Conservation (phyloP, 2,113 vertebrate genomes). For the Centropristis striata region DNA sequence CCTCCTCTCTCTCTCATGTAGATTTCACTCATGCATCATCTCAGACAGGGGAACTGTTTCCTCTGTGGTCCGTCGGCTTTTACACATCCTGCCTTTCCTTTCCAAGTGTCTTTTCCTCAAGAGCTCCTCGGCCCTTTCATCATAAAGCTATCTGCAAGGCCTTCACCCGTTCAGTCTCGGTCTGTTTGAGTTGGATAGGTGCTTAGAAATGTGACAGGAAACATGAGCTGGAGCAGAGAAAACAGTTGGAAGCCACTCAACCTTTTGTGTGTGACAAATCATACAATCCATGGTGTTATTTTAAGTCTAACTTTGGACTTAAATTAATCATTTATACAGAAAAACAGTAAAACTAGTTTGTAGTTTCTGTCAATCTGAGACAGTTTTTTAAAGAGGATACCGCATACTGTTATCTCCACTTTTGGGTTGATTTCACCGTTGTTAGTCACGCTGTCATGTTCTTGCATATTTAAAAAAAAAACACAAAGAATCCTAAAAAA, state of each 20-base stretch:
- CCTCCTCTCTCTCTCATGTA: neutral
- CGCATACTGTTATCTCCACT: neutral
- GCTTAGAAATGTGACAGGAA: conserved; percentile 49
- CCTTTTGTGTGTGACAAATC: neutral
- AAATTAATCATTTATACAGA: neutral
- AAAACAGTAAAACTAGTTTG: neutral
- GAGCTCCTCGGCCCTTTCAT: conserved; percentile 17
- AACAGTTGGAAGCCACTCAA: conserved; percentile 15
- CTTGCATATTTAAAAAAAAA: neutral
- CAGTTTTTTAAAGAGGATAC: neutral
- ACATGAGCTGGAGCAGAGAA: neutral
- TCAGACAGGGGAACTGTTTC: conserved; percentile 49
- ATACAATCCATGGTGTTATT: neutral
- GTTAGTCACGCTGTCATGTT: neutral
- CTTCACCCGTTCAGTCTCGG: neutral
- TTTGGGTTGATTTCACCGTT: neutral
- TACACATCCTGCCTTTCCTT: conserved; percentile 62
- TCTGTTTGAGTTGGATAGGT: conserved; percentile 58
- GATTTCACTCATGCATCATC: conserved; percentile 21
- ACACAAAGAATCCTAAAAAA: neutral
- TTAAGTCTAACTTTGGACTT: neutral
- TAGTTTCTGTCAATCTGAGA: no score
- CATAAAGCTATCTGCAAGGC: conserved; percentile 40
- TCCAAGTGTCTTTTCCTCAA: conserved; percentile 61
- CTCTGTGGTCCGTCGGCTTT: conserved; percentile 40